Evolutionary conservation across 2,797 vertebrate species (phyloP).

Genomic region (Ctenosaura bakeri): DNA sequence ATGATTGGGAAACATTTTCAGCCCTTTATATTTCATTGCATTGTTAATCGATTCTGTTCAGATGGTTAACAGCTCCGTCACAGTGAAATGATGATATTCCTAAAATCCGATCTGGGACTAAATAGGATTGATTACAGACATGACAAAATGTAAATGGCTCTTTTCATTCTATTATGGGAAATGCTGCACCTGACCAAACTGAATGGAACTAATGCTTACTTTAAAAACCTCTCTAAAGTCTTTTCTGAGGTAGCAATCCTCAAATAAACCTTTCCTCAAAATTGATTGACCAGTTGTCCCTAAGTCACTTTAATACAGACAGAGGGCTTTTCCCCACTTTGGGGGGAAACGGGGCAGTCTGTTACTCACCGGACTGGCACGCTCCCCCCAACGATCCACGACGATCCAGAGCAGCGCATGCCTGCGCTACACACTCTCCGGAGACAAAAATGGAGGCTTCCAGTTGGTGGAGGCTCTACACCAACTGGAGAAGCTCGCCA

Average conservation of each 20-base stretch:
- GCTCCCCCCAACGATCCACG: no score
- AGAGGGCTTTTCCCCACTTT: no score
- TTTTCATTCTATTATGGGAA: slow-evolving; percentile 17
- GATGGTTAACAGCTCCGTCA: slow-evolving; percentile 47
- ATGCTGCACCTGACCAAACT: background rate
- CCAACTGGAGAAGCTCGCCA: no score
- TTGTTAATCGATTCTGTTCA: slow-evolving; percentile 60
- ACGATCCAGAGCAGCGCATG: no score
- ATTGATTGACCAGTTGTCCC: background rate
- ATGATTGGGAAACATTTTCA: slow-evolving; percentile 52
- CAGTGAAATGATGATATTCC: slow-evolving; percentile 45
- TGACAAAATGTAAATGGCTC: slow-evolving; percentile 49
- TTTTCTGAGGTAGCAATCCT: background rate
- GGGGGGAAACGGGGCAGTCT: no score
- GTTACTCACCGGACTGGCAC: no score
- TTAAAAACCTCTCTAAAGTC: background rate
- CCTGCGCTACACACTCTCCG: no score
- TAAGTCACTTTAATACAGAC: background rate
- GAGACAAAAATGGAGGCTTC: no score
- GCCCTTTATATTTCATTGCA: slow-evolving; percentile 53
- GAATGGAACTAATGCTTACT: slow-evolving; percentile 17
- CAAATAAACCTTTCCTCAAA: background rate
- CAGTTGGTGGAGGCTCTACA: no score
- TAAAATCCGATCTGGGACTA: slow-evolving; percentile 49
- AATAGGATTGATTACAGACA: slow-evolving; percentile 57